phyloP scores from a whole-genome alignment of 1,140 invertebrate species.

The Coelopa frigida region DNA sequence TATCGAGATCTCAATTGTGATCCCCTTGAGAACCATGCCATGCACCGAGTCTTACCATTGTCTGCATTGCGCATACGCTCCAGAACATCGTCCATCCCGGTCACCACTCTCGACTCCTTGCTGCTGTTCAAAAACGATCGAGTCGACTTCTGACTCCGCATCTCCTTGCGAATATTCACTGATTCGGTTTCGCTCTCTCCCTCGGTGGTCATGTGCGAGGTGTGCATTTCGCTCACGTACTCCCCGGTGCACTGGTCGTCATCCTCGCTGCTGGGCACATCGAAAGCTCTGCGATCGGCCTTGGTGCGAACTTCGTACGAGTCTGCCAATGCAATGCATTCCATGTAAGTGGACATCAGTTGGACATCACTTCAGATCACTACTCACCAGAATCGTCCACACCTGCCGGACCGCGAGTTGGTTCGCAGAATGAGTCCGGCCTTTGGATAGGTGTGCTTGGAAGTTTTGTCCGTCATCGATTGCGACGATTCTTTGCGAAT shows the following conservation, averaged over 20 bases:
- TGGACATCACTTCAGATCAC: too few relatives aligned
- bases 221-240: background rate
- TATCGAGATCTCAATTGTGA: background rate
- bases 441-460: slow-evolving; percentile 50
- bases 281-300: too few relatives aligned
- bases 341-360: too few relatives aligned
- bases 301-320: background rate
- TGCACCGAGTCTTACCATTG: slow-evolving; percentile 48
- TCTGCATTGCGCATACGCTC: slow-evolving; percentile 66
- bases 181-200: slow-evolving; percentile 30
- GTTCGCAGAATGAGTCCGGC: slow-evolving; percentile 59
- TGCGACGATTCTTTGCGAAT: slow-evolving; percentile 45
- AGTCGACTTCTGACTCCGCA: slow-evolving; percentile 23
- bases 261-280: too few relatives aligned
- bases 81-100: slow-evolving; percentile 64
- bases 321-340: too few relatives aligned
- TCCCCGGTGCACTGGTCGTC: too few relatives aligned
- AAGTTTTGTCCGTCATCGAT: slow-evolving; percentile 14
- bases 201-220: slow-evolving; percentile 1
- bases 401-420: slow-evolving; percentile 11
- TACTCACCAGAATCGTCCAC: too few relatives aligned
- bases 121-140: slow-evolving; percentile 59
- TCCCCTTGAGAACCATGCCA: background rate
- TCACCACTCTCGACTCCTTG: slow-evolving; percentile 52
- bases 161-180: slow-evolving; percentile 31